Evolutionary conservation across 1,140 invertebrate species (phyloP).

Genomic region (Lerema accius): DNA sequence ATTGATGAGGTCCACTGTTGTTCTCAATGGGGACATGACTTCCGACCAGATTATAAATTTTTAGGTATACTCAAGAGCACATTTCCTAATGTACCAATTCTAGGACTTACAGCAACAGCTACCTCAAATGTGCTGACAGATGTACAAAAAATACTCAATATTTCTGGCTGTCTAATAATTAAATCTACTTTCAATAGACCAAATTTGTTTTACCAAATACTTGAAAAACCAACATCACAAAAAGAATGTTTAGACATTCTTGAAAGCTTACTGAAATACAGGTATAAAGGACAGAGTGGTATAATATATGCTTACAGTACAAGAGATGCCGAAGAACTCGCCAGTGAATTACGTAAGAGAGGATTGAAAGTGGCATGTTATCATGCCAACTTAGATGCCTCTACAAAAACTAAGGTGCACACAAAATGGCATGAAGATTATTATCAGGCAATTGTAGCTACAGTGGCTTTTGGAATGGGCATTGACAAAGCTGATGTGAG

Average conservation of each 20-base stretch:
- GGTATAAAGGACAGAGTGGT: constrained; percentile 85
- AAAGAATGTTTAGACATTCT: constrained; percentile 83
- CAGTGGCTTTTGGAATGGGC: constrained; percentile 95
- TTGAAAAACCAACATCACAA: constrained; percentile 84
- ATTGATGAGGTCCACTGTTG: constrained; percentile 98
- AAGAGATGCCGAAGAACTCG: constrained; percentile 93
- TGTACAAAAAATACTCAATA: constrained; percentile 94
- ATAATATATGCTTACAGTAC: constrained; percentile 96
- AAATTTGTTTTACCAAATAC: constrained; percentile 95
- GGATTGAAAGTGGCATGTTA: constrained; percentile 89
- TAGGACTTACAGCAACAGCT: constrained; percentile 96
- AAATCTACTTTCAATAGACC: constrained; percentile 91
- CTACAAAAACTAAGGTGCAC: constrained; percentile 88
- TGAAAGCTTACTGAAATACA: constrained; percentile 85
- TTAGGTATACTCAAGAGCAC: constrained; percentile 92
- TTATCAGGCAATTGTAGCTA: constrained; percentile 92
- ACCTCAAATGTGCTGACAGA: constrained; percentile 91
- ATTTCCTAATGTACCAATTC: constrained; percentile 92
- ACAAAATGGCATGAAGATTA: constrained; percentile 88
- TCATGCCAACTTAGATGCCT: constrained; percentile 90
- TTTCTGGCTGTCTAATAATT: constrained; percentile 83
- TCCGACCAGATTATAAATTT: constrained; percentile 95
- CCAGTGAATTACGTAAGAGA: constrained; percentile 85
- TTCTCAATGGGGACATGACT: constrained; percentile 98
- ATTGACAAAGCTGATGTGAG: constrained; percentile 96